These are phyloP conservation scores for Cotesia chilonis DNA, from an alignment of 1,140 invertebrate genomes.

Conservation along the genomic window DNA sequence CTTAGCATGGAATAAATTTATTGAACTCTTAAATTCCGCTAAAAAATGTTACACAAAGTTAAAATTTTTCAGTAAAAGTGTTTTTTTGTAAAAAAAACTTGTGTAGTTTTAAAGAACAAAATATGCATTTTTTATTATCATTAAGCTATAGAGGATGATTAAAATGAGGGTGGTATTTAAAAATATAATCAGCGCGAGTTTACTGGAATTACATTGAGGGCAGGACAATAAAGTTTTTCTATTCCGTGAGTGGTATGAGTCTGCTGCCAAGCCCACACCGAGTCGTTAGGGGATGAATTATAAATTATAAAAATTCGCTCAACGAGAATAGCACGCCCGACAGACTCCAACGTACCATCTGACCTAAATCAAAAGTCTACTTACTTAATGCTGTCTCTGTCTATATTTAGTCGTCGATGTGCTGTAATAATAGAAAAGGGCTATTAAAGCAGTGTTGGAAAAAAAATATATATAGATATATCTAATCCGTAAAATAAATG, in stretches of 20 bases:
- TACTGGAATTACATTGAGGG: neutral
- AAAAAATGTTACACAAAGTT: too few relatives aligned
- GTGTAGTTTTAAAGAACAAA: too few relatives aligned
- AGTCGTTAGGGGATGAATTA: conserved; percentile 29
- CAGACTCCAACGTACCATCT: conserved; percentile 8
- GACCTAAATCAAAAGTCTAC: conserved; percentile 13
- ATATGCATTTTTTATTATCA: too few relatives aligned
- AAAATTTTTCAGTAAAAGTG: too few relatives aligned
- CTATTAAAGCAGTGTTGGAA: neutral
- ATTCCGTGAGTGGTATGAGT: neutral
- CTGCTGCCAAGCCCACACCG: conserved; percentile 6
- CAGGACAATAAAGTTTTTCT: conserved; percentile 8
- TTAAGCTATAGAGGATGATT: conserved; percentile 10
- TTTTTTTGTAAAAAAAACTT: too few relatives aligned
- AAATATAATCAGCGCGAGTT: neutral
- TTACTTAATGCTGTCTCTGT: neutral
- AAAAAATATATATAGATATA: neutral
- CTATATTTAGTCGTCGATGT: neutral
- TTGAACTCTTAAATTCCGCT: too few relatives aligned
- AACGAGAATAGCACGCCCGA: conserved; percentile 14
- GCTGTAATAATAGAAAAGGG: conserved; percentile 14
- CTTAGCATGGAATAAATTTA: too few relatives aligned
- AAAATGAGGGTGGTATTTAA: too few relatives aligned
- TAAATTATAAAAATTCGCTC: conserved; percentile 20
- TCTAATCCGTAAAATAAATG: neutral